A percentile compares a stretch with the other conserved stretches of the same genome.
Conservation (phyloP, 2,797 vertebrate species). For the Dermochelys coriacea region DNA sequence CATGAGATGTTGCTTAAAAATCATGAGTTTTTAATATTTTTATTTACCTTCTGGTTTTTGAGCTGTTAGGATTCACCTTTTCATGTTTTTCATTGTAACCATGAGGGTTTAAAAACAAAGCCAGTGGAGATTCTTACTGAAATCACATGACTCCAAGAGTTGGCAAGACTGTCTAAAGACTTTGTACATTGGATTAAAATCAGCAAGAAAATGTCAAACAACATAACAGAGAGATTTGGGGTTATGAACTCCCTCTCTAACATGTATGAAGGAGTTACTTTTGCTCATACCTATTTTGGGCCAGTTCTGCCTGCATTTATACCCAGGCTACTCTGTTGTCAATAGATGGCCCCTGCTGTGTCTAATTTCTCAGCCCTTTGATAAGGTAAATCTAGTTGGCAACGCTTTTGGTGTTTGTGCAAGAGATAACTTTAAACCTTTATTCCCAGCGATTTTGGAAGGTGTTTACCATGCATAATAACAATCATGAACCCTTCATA, state of each 20-base stretch:
- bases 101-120: neutral
- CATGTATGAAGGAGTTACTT: neutral
- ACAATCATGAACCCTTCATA: conserved; percentile 71
- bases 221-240: neutral
- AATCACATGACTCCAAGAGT: conserved; percentile 27
- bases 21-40: neutral
- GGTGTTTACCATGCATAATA: conserved; percentile 77
- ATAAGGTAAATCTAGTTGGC: conserved; percentile 68
- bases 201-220: neutral
- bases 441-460: conserved; percentile 64
- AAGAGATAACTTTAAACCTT: conserved; percentile 70
- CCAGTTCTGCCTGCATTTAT: neutral
- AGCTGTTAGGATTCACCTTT: neutral
- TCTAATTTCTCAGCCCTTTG: conserved; percentile 18
- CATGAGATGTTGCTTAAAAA: neutral
- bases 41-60: conserved; percentile 10
- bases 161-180: conserved; percentile 62
- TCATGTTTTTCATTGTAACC: accelerated
- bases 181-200: conserved; percentile 45
- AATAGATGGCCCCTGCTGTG: neutral
- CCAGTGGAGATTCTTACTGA: neutral
- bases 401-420: conserved; percentile 75
- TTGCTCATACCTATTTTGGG: neutral
- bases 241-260: neutral
- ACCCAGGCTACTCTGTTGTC: neutral